A percentile compares a stretch with the other conserved stretches of the same genome.
phyloP scores from a whole-genome alignment of 2,113 vertebrate genomes.

The Neofelis nebulosa region DNA sequence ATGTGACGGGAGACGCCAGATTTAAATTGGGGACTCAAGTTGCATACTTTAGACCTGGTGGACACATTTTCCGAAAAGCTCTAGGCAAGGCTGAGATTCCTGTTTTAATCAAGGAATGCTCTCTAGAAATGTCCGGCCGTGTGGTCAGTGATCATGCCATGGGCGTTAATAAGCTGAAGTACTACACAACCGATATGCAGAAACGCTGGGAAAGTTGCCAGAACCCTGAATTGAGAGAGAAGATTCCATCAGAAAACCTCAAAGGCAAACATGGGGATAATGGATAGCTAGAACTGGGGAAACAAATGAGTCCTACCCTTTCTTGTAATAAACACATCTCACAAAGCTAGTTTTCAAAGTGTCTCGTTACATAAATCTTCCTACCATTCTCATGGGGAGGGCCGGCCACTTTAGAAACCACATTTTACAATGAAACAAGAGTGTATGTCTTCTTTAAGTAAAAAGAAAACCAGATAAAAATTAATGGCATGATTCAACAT shows the following conservation, averaged over 20 bases:
- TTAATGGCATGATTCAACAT: neutral
- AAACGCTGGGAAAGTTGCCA: neutral
- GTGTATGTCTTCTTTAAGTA: neutral
- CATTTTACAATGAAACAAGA: neutral
- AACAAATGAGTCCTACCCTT: neutral
- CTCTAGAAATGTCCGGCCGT: neutral
- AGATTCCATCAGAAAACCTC: neutral
- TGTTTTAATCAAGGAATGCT: neutral
- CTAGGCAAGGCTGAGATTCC: neutral
- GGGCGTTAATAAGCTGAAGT: neutral
- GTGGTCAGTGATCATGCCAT: too few relatives aligned
- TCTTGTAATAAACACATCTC: neutral
- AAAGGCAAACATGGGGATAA: neutral
- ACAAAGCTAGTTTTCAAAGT: neutral
- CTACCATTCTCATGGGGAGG: neutral
- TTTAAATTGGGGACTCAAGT: neutral
- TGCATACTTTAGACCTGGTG: accelerated
- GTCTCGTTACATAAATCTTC: neutral
- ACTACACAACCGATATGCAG: neutral
- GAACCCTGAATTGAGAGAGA: neutral
- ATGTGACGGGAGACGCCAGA: neutral
- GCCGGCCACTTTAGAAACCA: neutral
- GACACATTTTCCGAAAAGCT: neutral
- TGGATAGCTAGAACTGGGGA: neutral
- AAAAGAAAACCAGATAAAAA: neutral